Evolutionary conservation across 2,888 invertebrate species (phyloP).

Genomic region (Eurytoma californica): DNA sequence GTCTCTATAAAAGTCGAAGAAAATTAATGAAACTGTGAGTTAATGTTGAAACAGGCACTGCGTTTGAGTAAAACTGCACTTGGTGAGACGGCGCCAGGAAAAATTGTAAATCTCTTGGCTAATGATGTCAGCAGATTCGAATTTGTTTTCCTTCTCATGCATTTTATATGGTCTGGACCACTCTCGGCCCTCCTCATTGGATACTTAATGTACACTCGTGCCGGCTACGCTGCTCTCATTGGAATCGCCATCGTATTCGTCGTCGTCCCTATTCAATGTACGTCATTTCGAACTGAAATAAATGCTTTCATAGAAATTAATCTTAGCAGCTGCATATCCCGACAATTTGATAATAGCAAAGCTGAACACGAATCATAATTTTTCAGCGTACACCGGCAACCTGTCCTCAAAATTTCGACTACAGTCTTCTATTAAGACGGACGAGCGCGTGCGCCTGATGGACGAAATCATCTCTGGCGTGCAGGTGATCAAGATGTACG

Average conservation of each 20-base stretch:
- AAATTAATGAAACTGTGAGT: too few relatives aligned
- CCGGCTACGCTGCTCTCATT: conserved; percentile 84
- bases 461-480: conserved; percentile 86
- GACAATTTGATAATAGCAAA: too few relatives aligned
- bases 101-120: conserved; percentile 78
- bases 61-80: conserved; percentile 77
- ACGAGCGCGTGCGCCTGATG: conserved; percentile 87
- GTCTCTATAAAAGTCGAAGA: too few relatives aligned
- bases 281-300: not conserved
- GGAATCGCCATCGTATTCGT: conserved; percentile 89
- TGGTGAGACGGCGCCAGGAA: conserved; percentile 84
- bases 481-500: conserved; percentile 87
- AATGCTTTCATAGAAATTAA: too few relatives aligned
- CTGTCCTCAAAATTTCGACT: conserved; percentile 74
- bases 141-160: not conserved
- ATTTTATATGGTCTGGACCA: not conserved
- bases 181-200: not conserved
- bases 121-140: not conserved
- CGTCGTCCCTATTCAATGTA: conserved; percentile 91
- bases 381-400: conserved; percentile 70
- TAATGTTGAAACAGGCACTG: conserved; percentile 54
- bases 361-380: too few relatives aligned
- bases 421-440: conserved; percentile 80
- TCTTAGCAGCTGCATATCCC: too few relatives aligned
- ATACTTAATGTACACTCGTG: not conserved